A percentile compares a stretch with the other conserved stretches of the same genome.
Evolutionary conservation across 2,797 vertebrate genomes (phyloP).

Genomic region (Lagorchestes hirsutus): DNA sequence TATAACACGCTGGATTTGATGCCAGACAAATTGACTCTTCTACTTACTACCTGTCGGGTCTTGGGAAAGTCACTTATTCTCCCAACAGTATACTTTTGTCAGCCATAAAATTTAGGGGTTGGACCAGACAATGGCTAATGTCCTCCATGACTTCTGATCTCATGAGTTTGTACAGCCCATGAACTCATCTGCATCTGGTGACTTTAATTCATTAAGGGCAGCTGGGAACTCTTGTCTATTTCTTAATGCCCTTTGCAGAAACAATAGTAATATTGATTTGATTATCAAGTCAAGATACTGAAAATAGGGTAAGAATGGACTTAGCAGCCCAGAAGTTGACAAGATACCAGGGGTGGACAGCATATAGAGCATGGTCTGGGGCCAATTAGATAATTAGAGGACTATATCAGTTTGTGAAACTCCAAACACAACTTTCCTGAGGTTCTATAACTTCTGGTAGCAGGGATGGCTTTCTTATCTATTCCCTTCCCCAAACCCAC

Average conservation of each 20-base stretch:
- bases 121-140: background rate
- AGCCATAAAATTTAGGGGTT: background rate
- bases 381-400: background rate
- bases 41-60: background rate
- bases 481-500: background rate
- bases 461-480: background rate
- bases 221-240: background rate
- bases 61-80: background rate
- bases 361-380: background rate
- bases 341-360: background rate
- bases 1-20: background rate
- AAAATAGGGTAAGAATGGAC: background rate
- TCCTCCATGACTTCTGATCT: background rate
- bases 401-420: background rate
- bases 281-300: background rate
- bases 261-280: background rate
- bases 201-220: background rate
- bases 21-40: background rate
- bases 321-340: background rate
- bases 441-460: background rate
- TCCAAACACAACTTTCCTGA: background rate
- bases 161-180: background rate
- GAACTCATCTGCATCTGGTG: background rate
- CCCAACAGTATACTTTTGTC: background rate
- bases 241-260: background rate